Evolutionary conservation across 2,113 vertebrate species (phyloP).

Genomic region (Rhizomys pruinosus): DNA sequence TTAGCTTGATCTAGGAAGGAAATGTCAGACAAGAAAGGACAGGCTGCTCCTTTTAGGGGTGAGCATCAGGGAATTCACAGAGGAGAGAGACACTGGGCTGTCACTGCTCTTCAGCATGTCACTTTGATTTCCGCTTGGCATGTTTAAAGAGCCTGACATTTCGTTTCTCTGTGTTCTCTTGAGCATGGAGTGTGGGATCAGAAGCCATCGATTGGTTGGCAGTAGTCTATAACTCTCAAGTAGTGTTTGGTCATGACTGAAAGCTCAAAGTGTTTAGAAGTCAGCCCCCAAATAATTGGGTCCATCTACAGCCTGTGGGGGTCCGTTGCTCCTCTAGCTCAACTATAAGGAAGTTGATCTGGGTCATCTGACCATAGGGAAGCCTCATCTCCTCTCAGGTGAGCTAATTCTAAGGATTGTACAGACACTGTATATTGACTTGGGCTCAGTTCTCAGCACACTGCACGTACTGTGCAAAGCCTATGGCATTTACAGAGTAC

Average conservation of each 20-base stretch:
- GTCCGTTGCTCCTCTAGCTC: background rate
- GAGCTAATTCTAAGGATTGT: background rate
- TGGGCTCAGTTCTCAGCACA: background rate
- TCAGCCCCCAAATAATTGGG: slow-evolving; percentile 23
- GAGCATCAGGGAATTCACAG: slow-evolving; percentile 20
- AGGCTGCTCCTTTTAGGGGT: slow-evolving; percentile 48
- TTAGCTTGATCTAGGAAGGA: slow-evolving; percentile 44
- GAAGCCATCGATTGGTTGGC: slow-evolving; percentile 57
- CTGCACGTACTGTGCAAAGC: background rate
- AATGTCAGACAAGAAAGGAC: slow-evolving; percentile 52
- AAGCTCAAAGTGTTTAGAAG: slow-evolving; percentile 34
- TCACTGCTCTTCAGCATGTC: slow-evolving; percentile 46
- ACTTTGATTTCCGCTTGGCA: slow-evolving; percentile 71
- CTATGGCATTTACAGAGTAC: background rate
- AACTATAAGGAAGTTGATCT: background rate
- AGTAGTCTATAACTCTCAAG: slow-evolving; percentile 65
- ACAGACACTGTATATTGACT: background rate
- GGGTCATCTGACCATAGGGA: background rate
- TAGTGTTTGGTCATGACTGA: slow-evolving; percentile 51
- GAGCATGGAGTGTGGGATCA: slow-evolving; percentile 68
- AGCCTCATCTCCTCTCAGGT: background rate
- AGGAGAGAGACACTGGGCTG: slow-evolving; percentile 57
- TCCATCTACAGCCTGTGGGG: background rate
- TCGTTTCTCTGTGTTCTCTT: slow-evolving; percentile 69
- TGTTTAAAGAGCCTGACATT: slow-evolving; percentile 75